Percentiles rank a stretch among this genome's conserved stretches.
phyloP scores from a whole-genome alignment of 2,113 vertebrate species.

The Paralichthys olivaceus region DNA sequence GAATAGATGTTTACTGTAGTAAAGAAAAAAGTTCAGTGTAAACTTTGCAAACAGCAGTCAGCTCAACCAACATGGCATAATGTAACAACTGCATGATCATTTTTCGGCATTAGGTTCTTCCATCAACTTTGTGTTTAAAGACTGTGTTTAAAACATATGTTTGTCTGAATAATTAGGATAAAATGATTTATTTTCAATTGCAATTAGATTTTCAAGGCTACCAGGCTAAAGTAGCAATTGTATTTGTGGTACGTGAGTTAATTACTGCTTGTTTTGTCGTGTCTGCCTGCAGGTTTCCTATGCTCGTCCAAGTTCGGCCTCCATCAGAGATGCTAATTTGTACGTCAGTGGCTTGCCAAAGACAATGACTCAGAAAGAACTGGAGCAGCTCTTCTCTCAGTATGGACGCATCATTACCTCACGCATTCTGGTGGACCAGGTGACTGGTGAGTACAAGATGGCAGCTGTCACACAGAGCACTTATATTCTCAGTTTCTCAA shows the following conservation, averaged over 20 bases:
- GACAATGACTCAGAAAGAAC: constrained; percentile 97
- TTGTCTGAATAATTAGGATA: too few species aligned
- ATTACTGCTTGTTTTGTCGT: background rate
- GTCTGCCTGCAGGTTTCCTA: constrained; percentile 87
- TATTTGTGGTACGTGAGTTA: background rate
- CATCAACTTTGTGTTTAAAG: too few species aligned
- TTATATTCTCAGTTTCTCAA: too few species aligned
- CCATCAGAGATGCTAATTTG: constrained; percentile 98
- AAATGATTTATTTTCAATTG: too few species aligned
- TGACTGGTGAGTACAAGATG: constrained; percentile 90
- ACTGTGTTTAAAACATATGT: too few species aligned
- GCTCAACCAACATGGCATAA: too few species aligned
- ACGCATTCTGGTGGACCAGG: constrained; percentile 97
- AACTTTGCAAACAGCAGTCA: too few species aligned
- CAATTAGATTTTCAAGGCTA: too few species aligned
- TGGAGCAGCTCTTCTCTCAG: constrained; percentile 98
- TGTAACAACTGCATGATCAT: too few species aligned
- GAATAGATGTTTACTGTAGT: background rate
- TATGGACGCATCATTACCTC: constrained; percentile 99
- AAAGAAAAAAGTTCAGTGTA: background rate
- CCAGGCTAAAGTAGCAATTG: too few species aligned
- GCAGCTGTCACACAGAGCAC: constrained; percentile 62
- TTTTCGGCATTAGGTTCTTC: too few species aligned
- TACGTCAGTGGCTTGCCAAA: constrained; percentile 98
- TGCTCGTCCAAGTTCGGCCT: constrained; percentile 97